Percentiles rank a stretch among this genome's conserved stretches.
These are phyloP conservation scores for Tangara arthus DNA, from an alignment of 2,797 vertebrate genomes.

Conservation along the genomic window DNA sequence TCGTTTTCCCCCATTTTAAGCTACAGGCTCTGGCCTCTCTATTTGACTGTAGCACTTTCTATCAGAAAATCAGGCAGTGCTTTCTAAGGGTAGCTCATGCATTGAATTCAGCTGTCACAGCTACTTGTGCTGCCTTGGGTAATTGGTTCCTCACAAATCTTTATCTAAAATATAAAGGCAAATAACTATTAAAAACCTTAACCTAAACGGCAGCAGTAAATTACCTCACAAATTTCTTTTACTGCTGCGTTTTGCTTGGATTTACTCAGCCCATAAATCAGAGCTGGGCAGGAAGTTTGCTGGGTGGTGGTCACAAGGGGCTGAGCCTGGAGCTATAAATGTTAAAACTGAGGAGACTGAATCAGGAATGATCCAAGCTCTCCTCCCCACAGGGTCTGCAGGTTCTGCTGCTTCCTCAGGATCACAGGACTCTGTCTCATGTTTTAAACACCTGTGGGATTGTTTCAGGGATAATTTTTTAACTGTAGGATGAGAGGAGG, in stretches of 20 bases:
- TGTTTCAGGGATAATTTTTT: not conserved
- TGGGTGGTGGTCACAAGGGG: not conserved
- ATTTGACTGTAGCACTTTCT: not conserved
- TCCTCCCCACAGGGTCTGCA: not conserved
- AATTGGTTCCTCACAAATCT: constrained; percentile 46
- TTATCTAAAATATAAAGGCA: constrained; percentile 36
- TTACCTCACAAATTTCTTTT: constrained; percentile 26
- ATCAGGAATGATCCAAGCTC: not conserved
- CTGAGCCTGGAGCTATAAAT: not conserved
- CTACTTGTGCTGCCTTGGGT: not conserved
- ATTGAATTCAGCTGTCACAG: not conserved
- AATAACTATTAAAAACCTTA: constrained; percentile 24
- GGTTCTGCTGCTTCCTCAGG: not conserved
- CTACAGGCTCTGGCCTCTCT: not conserved
- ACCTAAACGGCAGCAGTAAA: constrained; percentile 14
- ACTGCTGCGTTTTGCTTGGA: constrained; percentile 19
- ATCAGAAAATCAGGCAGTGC: not conserved
- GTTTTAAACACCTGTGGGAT: not conserved
- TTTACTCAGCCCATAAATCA: constrained; percentile 51
- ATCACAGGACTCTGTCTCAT: not conserved
- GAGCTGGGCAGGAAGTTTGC: not conserved
- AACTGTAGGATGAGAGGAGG: not conserved
- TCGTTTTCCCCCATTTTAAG: not conserved
- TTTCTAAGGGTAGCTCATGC: not conserved
- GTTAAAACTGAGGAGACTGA: not conserved